A percentile compares a stretch with the other conserved stretches of the same genome.
Evolutionary conservation across 2,797 vertebrate species (phyloP).

Genomic region (Melanotaenia maccullochi): DNA sequence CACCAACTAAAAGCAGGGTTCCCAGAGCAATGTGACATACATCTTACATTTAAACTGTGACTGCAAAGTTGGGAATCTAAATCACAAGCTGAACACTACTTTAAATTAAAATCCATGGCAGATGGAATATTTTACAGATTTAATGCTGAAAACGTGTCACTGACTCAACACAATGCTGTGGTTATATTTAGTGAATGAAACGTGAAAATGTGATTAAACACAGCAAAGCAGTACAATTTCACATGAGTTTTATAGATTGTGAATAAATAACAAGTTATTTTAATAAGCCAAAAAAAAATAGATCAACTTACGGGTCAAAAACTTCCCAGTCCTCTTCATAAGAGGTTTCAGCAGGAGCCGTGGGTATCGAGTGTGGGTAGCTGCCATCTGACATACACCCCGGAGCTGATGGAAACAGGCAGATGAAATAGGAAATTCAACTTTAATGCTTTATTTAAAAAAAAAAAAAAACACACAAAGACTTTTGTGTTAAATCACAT

Average conservation of each 20-base stretch:
- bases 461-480: background rate
- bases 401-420: constrained; percentile 82
- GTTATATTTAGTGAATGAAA: too few species aligned
- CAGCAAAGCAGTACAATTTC: background rate
- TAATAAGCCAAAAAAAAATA: background rate
- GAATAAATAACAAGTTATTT: background rate
- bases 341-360: constrained; percentile 91
- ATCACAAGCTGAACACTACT: too few species aligned
- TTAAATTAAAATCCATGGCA: too few species aligned
- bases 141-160: too few species aligned
- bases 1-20: background rate
- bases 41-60: background rate
- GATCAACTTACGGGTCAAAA: constrained; percentile 94
- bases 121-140: too few species aligned
- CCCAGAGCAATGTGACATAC: background rate
- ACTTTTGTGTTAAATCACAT: too few species aligned
- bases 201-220: background rate
- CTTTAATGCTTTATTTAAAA: background rate
- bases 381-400: constrained; percentile 88
- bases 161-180: too few species aligned
- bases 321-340: constrained; percentile 99
- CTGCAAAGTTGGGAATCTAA: too few species aligned
- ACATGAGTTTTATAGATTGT: too few species aligned
- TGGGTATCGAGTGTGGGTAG: constrained; percentile 84
- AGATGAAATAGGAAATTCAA: background rate